Conservation (phyloP, 2,888 invertebrate genomes). For the Drosophila lacicola region DNA sequence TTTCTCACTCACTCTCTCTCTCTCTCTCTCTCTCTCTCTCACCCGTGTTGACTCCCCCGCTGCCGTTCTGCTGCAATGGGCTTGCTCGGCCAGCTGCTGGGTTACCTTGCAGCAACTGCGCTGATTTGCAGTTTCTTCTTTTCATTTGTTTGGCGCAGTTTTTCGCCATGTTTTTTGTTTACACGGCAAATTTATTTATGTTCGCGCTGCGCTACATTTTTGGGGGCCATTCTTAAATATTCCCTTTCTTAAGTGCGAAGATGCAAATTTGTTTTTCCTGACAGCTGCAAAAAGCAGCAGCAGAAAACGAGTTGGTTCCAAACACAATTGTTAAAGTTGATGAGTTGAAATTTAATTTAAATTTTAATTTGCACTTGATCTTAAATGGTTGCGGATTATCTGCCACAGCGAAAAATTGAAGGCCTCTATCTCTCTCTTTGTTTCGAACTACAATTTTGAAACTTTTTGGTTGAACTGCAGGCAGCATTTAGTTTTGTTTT, state of each 20-base stretch:
- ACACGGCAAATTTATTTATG: constrained; percentile 79
- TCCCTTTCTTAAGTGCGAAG: constrained; percentile 68
- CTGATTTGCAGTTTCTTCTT: constrained; percentile 71
- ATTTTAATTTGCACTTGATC: constrained; percentile 6
- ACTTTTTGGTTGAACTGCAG: constrained; percentile 6
- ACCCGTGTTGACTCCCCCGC: neutral
- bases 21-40: neutral
- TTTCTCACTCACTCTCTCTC: constrained; percentile 12
- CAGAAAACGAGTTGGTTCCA: constrained; percentile 4
- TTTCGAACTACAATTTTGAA: neutral
- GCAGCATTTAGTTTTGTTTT: constrained; percentile 1
- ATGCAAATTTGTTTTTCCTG: constrained; percentile 72
- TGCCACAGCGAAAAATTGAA: constrained; percentile 9
- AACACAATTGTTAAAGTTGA: constrained; percentile 19
- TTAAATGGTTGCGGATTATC: constrained; percentile 1
- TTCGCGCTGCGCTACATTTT: constrained; percentile 67
- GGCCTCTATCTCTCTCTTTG: neutral
- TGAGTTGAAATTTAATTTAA: constrained; percentile 26
- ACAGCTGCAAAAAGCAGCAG: constrained; percentile 37
- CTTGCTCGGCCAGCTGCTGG: constrained; percentile 45
- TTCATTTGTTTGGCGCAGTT: constrained; percentile 55
- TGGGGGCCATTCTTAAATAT: constrained; percentile 66
- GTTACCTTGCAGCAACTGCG: constrained; percentile 72
- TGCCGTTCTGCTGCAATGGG: constrained; percentile 5
- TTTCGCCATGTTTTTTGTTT: constrained; percentile 65